These are phyloP conservation scores for Centropyge bicolor DNA, from an alignment of 2,797 vertebrate species.

Conservation along the genomic window DNA sequence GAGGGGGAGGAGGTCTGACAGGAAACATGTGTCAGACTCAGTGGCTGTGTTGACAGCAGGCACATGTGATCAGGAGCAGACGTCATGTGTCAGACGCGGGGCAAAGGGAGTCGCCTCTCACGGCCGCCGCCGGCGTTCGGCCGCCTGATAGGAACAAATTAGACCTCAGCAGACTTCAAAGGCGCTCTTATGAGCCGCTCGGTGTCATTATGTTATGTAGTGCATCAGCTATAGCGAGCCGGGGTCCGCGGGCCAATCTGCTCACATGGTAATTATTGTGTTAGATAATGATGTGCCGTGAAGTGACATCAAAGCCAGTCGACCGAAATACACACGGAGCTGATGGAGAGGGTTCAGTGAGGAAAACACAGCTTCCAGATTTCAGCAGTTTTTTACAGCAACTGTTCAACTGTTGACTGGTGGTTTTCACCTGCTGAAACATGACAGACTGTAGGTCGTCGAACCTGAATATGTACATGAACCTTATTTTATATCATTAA, in stretches of 20 bases:
- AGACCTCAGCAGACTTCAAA: conserved; percentile 66
- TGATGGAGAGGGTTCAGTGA: conserved; percentile 14
- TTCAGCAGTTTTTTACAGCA: neutral
- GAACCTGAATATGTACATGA: too few relatives aligned
- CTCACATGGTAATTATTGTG: conserved; percentile 56
- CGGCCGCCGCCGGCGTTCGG: conserved; percentile 5
- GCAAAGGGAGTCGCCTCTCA: conserved; percentile 10
- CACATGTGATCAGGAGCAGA: conserved; percentile 11
- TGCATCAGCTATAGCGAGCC: conserved; percentile 12
- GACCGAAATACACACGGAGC: conserved; percentile 13
- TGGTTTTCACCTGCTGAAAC: neutral
- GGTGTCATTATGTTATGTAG: conserved; percentile 28
- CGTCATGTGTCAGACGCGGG: conserved; percentile 17
- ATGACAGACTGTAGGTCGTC: too few relatives aligned
- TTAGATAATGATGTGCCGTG: conserved; percentile 47
- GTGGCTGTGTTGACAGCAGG: conserved; percentile 2
- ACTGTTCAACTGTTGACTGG: neutral
- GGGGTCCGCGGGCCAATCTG: conserved; percentile 46
- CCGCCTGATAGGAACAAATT: conserved; percentile 56
- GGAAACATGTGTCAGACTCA: neutral
- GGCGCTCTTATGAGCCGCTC: conserved; percentile 31
- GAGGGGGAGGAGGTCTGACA: neutral
- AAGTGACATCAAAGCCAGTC: conserved; percentile 48
- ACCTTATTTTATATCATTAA: too few relatives aligned
- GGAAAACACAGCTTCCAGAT: neutral